Percentiles rank a stretch among this genome's conserved stretches.
These are phyloP conservation scores for Clistopyga incitator DNA, from an alignment of 2,888 invertebrate species.

Conservation along the genomic window DNA sequence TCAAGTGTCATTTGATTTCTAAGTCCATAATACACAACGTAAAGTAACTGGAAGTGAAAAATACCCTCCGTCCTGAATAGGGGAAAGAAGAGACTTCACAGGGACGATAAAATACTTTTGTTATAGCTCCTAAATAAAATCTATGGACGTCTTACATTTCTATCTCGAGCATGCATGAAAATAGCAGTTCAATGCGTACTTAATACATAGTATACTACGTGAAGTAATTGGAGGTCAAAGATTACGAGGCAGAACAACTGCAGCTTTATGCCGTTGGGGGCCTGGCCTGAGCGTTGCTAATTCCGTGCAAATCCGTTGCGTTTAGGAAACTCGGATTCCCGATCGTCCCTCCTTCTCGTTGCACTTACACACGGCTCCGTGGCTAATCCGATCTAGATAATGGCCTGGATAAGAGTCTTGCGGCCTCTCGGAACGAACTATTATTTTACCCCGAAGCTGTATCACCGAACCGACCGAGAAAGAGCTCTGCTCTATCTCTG, in stretches of 20 bases:
- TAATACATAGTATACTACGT: slow-evolving; percentile 27
- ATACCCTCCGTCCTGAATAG: too few species aligned
- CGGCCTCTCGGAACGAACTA: slow-evolving; percentile 24
- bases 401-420: slow-evolving; percentile 46
- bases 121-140: too few species aligned
- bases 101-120: too few species aligned
- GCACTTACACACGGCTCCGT: slow-evolving; percentile 38
- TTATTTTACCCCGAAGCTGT: slow-evolving; percentile 40
- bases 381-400: slow-evolving; percentile 58
- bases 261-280: slow-evolving; percentile 1
- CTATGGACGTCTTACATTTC: too few species aligned
- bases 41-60: too few species aligned
- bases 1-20: too few species aligned
- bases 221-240: slow-evolving; percentile 16
- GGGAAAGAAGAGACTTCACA: too few species aligned
- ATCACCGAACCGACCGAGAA: slow-evolving; percentile 1
- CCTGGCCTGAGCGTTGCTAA: slow-evolving; percentile 38
- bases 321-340: slow-evolving; percentile 50
- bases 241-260: slow-evolving; percentile 44
- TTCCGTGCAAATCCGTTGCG: slow-evolving; percentile 45
- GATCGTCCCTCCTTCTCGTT: slow-evolving; percentile 24
- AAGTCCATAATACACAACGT: too few species aligned
- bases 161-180: not conserved
- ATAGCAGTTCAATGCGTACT: not conserved
- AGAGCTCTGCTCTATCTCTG: not conserved